Percentiles rank a stretch among this genome's conserved stretches.
Evolutionary conservation across 2,113 vertebrate species (phyloP).

Genomic region (Oncorhynchus kisutch): DNA sequence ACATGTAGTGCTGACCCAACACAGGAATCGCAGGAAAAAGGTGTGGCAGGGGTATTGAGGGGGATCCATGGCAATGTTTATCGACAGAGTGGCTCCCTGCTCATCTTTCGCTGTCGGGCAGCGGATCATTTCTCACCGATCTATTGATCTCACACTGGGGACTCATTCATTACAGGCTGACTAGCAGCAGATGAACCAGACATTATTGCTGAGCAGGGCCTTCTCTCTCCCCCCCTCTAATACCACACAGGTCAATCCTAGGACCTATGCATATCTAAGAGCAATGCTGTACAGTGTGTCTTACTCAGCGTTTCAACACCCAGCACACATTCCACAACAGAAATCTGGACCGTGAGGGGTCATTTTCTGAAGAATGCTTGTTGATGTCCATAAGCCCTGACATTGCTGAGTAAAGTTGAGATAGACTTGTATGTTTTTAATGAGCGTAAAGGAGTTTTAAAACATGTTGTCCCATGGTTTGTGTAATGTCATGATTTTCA

Average conservation of each 20-base stretch:
- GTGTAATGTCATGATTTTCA: too few relatives aligned
- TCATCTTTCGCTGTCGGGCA: constrained; percentile 57
- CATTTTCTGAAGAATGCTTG: too few relatives aligned
- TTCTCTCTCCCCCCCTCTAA: constrained; percentile 43
- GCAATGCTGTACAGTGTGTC: constrained; percentile 31
- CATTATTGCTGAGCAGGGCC: constrained; percentile 71
- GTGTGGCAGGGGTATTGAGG: neutral
- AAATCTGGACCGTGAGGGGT: constrained; percentile 17
- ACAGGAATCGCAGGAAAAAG: neutral
- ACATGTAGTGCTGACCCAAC: constrained; percentile 44
- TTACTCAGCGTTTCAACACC: constrained; percentile 45
- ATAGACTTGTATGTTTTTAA: neutral
- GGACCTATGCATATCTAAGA: constrained; percentile 59
- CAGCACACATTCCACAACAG: constrained; percentile 49
- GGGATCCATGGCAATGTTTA: constrained; percentile 26
- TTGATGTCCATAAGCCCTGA: too few relatives aligned
- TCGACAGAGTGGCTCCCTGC: constrained; percentile 47
- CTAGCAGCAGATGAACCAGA: constrained; percentile 66
- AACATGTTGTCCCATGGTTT: too few relatives aligned
- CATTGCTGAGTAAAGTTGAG: too few relatives aligned
- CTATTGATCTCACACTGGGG: constrained; percentile 66
- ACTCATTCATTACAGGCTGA: constrained; percentile 73
- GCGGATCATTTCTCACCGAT: constrained; percentile 70
- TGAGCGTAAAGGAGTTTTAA: too few relatives aligned
- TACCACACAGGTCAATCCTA: constrained; percentile 57